Evolutionary conservation across 2,113 vertebrate species (phyloP).

Genomic region (Microcebus griseorufus): DNA sequence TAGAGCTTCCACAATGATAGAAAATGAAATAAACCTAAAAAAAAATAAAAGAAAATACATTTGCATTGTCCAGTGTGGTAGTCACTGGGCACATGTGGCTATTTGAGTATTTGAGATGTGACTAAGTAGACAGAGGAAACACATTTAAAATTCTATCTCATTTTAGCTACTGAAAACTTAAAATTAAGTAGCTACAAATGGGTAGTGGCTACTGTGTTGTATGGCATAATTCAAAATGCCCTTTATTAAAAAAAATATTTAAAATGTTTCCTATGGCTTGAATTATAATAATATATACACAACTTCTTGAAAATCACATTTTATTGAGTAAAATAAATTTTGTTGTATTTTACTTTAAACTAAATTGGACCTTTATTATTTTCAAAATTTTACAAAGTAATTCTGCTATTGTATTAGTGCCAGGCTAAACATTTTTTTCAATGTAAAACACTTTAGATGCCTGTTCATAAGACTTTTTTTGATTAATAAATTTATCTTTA

Average conservation of each 20-base stretch:
- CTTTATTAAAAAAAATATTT: background rate
- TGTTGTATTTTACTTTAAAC: constrained; percentile 38
- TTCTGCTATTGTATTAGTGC: constrained; percentile 29
- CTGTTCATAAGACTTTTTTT: constrained; percentile 39
- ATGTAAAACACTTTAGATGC: constrained; percentile 9
- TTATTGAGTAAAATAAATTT: constrained; percentile 21
- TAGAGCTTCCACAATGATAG: background rate
- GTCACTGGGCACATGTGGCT: background rate
- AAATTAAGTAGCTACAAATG: background rate
- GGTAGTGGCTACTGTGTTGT: background rate
- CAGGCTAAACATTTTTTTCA: constrained; percentile 13
- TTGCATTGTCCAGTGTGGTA: background rate
- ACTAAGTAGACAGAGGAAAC: constrained; percentile 1
- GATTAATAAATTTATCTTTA: constrained; percentile 29
- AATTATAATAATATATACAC: background rate
- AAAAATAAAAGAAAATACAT: background rate
- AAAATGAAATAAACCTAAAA: background rate
- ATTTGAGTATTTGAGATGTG: constrained; percentile 3
- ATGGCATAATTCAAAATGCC: background rate
- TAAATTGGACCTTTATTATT: background rate
- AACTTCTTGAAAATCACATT: background rate
- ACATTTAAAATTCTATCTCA: constrained; percentile 20
- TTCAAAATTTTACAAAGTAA: background rate
- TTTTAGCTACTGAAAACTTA: constrained; percentile 26
- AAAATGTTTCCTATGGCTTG: constrained; percentile 20